These are phyloP conservation scores for Trididemnum clinides DNA, from an alignment of 23 tunicate genomes.

Conservation along the genomic window DNA sequence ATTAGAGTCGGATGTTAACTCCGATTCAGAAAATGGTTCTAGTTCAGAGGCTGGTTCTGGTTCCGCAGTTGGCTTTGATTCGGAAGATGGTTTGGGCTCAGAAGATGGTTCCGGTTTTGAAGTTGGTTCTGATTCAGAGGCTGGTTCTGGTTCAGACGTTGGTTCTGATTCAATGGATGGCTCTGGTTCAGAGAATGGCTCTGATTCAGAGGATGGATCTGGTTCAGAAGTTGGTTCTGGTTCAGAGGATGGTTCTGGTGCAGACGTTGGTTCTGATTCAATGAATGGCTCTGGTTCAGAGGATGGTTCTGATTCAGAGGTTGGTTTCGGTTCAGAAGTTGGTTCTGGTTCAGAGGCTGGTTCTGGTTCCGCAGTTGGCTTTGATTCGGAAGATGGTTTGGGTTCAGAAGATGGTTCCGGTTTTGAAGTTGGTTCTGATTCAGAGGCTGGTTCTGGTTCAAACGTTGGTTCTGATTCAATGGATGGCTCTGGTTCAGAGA, in stretches of 20 bases:
- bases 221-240: constrained; percentile 15
- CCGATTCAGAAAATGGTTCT: constrained; percentile 17
- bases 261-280: constrained; percentile 26
- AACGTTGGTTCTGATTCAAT: constrained; percentile 32
- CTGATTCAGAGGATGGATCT: constrained; percentile 29
- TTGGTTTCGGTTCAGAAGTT: constrained; percentile 33
- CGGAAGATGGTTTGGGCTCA: constrained; percentile 20
- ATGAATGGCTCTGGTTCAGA: constrained; percentile 27
- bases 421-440: constrained; percentile 48
- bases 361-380: constrained; percentile 36
- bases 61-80: constrained; percentile 30
- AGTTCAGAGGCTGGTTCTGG: constrained; percentile 20
- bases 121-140: constrained; percentile 7
- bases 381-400: constrained; percentile 28
- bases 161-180: constrained; percentile 17
- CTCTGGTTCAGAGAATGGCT: background rate
- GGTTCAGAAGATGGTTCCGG: constrained; percentile 26
- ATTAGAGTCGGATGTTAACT: background rate
- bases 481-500: constrained; percentile 50
- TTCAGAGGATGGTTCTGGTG: constrained; percentile 17
- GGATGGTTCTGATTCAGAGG: constrained; percentile 31
- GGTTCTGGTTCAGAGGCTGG: constrained; percentile 43
- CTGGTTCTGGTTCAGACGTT: constrained; percentile 19
- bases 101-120: background rate
- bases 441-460: constrained; percentile 39